Percentiles rank a stretch among this genome's conserved stretches.
Conservation (phyloP, 2,888 invertebrate genomes). For the Drosophila leonis region DNA sequence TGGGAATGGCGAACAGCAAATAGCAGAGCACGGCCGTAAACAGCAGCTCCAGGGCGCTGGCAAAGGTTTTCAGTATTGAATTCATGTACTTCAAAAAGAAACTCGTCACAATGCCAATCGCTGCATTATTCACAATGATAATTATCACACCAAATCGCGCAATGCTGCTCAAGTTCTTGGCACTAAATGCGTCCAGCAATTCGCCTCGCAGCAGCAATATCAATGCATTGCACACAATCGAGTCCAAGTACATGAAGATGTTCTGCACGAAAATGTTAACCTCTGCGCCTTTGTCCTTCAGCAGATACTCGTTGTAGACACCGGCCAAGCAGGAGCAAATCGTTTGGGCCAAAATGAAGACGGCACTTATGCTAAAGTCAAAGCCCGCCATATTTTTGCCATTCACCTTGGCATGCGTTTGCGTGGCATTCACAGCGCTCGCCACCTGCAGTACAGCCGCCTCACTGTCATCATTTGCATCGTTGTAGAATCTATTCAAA, state of each 20-base stretch:
- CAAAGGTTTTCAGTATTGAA: conserved; percentile 97
- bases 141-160: conserved; percentile 90
- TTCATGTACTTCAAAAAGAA: conserved; percentile 97
- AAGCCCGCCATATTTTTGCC: conserved; percentile 84
- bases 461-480: conserved; percentile 70
- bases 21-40: conserved; percentile 96
- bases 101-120: conserved; percentile 96
- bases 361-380: conserved; percentile 87
- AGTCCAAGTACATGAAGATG: conserved; percentile 97
- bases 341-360: conserved; percentile 91
- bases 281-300: conserved; percentile 93
- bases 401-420: not conserved
- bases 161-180: conserved; percentile 87
- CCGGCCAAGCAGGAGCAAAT: conserved; percentile 97
- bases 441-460: conserved; percentile 55
- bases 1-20: conserved; percentile 93
- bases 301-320: conserved; percentile 97
- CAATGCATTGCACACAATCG: conserved; percentile 94
- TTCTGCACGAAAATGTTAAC: conserved; percentile 97
- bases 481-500: conserved; percentile 82
- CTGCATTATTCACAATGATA: conserved; percentile 95
- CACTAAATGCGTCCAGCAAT: conserved; percentile 87
- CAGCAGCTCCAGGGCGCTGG: conserved; percentile 95
- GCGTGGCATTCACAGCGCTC: not conserved
- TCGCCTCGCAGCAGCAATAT: conserved; percentile 90